Percentiles rank a stretch among this genome's conserved stretches.
These are phyloP conservation scores for Erethizon dorsatum DNA, from an alignment of 2,797 vertebrate species.

Conservation along the genomic window DNA sequence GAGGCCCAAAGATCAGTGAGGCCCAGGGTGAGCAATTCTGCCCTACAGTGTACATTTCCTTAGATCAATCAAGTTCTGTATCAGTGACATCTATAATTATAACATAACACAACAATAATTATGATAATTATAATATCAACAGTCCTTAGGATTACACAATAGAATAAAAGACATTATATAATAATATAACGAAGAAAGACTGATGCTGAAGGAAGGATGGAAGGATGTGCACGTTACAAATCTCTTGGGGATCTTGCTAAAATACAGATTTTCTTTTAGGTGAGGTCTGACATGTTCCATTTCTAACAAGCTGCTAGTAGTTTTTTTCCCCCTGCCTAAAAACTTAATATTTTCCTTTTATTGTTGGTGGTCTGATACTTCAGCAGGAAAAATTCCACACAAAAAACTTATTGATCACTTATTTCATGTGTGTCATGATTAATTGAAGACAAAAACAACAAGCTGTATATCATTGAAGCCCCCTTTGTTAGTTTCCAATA, in stretches of 20 bases:
- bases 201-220: neutral
- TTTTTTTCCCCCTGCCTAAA: neutral
- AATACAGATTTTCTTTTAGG: neutral
- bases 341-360: conserved; percentile 41
- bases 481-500: conserved; percentile 37
- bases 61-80: neutral
- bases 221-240: neutral
- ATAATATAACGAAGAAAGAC: conserved; percentile 2
- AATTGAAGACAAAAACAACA: conserved; percentile 33
- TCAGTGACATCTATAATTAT: neutral
- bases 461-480: neutral
- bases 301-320: neutral
- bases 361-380: neutral
- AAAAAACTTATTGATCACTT: neutral
- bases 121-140: neutral
- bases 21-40: neutral
- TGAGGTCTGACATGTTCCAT: neutral
- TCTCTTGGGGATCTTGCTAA: neutral
- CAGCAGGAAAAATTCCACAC: neutral
- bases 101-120: neutral
- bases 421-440: conserved; percentile 30
- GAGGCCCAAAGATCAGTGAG: neutral
- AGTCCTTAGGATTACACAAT: neutral
- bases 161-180: neutral
- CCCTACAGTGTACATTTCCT: neutral